Evolutionary conservation across 1,140 invertebrate species (phyloP), one percentile per base, ranked within the genome.

Genomic region (Danaus plexippus): DNA sequence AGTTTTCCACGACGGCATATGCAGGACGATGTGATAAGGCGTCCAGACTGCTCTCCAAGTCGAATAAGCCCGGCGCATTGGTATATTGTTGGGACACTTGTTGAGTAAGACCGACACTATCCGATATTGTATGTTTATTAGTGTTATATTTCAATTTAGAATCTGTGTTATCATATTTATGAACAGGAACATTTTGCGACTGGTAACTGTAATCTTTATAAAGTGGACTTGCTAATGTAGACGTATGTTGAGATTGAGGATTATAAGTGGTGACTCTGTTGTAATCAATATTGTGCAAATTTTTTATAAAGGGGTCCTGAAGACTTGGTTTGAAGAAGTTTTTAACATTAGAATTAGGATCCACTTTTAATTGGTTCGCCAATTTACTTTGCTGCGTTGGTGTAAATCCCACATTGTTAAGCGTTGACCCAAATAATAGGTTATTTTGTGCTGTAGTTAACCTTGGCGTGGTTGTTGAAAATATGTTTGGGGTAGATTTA

Each of bases 1-100:
- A 78, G 53, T 74, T 80, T 65, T 88, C 87, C 9, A 80, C 80
- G 1, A 88, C 87, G 70, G 87, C 87, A 51, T 88, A 88, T 11
- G 79, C 70, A 11, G 79, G 74, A 47, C 65, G 73, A 59, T 68
- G 67, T 12, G 69, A 67, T 41, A 69, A 43, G 32, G 64, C 63
- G 15, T 69, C 69, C 9, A 67, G 55, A 40, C 66, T 71, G 12
- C 55, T 59, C 49, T 79, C 67, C 47, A 70, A 47, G 51, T 73
- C 61, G 1, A 60, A 52, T 45, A 73, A 60, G 15, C 54, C 54
- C 13, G 83, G 78, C 8, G 77, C 64, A 32, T 66, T 72, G 3
- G 52, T 62, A 11, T 80, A 83, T 49, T 83, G 76, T 15, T 84
- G 71, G 7, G 74, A 71, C 6, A 70, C 49, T 66, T 82, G 76